phyloP scores from a whole-genome alignment of 1,140 invertebrate genomes.

The Marisa cornuarietis region DNA sequence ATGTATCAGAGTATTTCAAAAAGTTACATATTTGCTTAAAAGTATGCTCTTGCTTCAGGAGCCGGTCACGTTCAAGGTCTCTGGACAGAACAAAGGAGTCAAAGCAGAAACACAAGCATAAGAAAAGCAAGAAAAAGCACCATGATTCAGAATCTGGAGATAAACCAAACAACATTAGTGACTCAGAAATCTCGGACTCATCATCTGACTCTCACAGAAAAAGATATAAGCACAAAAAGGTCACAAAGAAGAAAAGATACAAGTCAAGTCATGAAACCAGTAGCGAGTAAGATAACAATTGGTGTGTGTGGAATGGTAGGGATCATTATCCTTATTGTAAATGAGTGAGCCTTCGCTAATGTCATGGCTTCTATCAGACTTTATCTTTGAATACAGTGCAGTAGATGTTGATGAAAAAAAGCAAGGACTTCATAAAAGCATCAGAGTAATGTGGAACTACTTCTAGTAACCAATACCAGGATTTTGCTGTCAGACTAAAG shows the following conservation, averaged over 20 bases:
- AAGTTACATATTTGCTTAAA: not conserved
- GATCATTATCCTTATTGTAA: too few relatives aligned
- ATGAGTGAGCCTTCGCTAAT: too few relatives aligned
- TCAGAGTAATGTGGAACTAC: too few relatives aligned
- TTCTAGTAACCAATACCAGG: too few relatives aligned
- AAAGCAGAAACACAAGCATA: conserved; percentile 9
- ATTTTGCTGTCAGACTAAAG: too few relatives aligned
- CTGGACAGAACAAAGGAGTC: conserved; percentile 16
- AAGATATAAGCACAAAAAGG: conserved; percentile 13
- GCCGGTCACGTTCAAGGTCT: not conserved
- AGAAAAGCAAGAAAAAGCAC: not conserved
- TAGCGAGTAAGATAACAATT: not conserved
- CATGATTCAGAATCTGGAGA: not conserved
- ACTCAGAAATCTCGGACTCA: not conserved
- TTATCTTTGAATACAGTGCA: too few relatives aligned
- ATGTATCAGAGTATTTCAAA: not conserved
- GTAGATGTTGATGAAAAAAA: too few relatives aligned
- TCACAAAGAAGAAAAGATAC: conserved; percentile 6
- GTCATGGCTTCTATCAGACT: too few relatives aligned
- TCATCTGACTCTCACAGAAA: not conserved
- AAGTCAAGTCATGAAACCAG: not conserved
- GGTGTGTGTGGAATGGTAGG: too few relatives aligned
- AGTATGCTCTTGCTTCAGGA: not conserved
- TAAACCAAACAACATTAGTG: not conserved
- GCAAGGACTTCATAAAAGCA: too few relatives aligned